Base-by-base conservation (phyloP, 2,888 invertebrate species). In the Micoletzkya japonica region DNA sequence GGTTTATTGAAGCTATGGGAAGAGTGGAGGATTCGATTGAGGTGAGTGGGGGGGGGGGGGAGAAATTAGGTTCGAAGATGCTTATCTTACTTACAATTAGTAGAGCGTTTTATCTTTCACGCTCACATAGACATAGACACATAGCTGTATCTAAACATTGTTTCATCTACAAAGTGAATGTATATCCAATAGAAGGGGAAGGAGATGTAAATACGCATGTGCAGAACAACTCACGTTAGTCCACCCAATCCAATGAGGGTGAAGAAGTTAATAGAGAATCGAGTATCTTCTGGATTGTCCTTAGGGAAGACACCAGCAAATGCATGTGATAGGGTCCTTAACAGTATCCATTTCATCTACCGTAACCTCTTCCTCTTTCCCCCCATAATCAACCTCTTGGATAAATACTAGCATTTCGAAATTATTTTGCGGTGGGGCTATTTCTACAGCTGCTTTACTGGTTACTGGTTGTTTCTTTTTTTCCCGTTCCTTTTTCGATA, bases 191-290 rank as follows among this genome's bases (percentile, higher is more conserved):
- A 20, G 10, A 20, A n/a, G n/a, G n/a, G n/a, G n/a, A n/a, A n/a
- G n/a, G n/a, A n/a, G n/a, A n/a, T n/a, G n/a, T n/a, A n/a, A n/a
- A n/a, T n/a, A n/a, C n/a, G n/a, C n/a, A 24, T 63, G 26, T 50
- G 6, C 30, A 63, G 63, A 50, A n/a, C 20, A 56, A 72, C 90
- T 88, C 86, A 90, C 89, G 97, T 98, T 1, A 98, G 88, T 0
- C 95, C 96, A 70, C 97, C 97, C 69, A 98, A 89, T 80, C 97
- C 95, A 85, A 95, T 95, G 0, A 94, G 93, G 0, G 95, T 95
- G 87, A 96, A 96, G 88, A 95, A 96, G 86, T 96, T 96, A 63
- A 98, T 97, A 0, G 97, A 92, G 88, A 98, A 98, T 83, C 97
- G 89, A 0, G 96, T 95, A 86, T 97, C 94, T 85, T 93, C 91